Conservation (phyloP, 1,140 invertebrate species). For the Archegozetes longisetosus region DNA sequence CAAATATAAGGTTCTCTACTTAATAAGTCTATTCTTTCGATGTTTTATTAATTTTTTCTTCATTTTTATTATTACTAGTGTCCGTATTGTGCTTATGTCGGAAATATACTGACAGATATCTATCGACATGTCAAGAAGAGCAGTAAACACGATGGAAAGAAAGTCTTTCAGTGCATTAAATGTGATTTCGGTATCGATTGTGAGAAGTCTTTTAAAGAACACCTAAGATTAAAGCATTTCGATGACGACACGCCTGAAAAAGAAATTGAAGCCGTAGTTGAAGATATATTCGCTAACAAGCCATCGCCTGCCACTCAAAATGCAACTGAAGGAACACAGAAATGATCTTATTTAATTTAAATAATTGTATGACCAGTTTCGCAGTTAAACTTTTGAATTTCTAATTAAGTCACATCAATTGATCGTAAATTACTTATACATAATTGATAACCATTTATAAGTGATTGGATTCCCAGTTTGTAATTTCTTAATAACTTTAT, state of each 20-base stretch:
- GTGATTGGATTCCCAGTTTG: too few species aligned
- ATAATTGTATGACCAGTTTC: too few species aligned
- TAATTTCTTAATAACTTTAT: too few species aligned
- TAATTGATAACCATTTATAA: too few species aligned
- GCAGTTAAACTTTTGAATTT: too few species aligned
- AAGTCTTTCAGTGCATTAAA: neutral
- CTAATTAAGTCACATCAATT: too few species aligned
- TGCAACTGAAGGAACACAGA: too few species aligned
- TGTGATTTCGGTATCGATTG: neutral
- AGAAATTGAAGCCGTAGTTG: neutral
- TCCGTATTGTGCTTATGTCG: neutral
- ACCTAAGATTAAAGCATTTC: neutral
- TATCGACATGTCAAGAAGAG: neutral
- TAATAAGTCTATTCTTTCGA: neutral
- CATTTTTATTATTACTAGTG: neutral
- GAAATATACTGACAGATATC: slow-evolving; percentile 1
- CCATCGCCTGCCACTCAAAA: too few species aligned
- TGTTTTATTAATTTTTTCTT: neutral
- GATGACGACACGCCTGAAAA: neutral
- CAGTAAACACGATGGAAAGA: neutral
- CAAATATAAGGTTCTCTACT: neutral
- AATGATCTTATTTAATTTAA: too few species aligned
- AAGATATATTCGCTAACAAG: neutral
- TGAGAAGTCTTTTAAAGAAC: slow-evolving; percentile 1
- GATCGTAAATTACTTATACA: too few species aligned